Percentiles rank a stretch among this genome's conserved stretches.
Conservation (phyloP, 2,888 invertebrate species). For the Selenia dentaria region DNA sequence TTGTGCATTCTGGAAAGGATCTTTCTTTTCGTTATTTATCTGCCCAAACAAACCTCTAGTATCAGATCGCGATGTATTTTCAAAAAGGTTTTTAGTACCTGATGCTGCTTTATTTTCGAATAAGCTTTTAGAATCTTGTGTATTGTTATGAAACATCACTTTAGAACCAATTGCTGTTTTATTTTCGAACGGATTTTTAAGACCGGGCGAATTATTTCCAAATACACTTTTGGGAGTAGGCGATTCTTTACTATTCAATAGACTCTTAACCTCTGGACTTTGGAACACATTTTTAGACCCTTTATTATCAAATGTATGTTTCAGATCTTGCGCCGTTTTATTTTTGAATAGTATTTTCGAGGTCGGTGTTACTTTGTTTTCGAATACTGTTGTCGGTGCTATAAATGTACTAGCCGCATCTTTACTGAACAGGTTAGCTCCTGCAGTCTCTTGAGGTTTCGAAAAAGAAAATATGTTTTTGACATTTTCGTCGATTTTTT, state of each 20-base stretch:
- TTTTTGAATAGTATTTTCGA: constrained; percentile 5
- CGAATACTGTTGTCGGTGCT: constrained; percentile 4
- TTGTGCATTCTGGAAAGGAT: constrained; percentile 35
- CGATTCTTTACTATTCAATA: not conserved
- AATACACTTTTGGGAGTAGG: constrained; percentile 8
- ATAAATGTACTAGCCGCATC: constrained; percentile 38
- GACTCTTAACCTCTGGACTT: not conserved
- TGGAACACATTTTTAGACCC: constrained; percentile 5
- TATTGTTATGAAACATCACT: constrained; percentile 4
- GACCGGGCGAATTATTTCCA: constrained; percentile 1
- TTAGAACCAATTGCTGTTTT: not conserved
- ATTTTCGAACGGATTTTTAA: constrained; percentile 4
- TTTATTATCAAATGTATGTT: constrained; percentile 3
- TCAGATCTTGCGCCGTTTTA: not conserved
- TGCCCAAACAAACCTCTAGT: constrained; percentile 31
- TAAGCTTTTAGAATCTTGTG: constrained; percentile 1
- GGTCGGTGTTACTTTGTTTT: not conserved
- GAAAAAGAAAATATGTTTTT: constrained; percentile 70
- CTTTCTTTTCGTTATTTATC: constrained; percentile 34
- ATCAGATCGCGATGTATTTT: constrained; percentile 4
- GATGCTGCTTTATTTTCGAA: constrained; percentile 21
- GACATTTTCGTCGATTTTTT: constrained; percentile 49
- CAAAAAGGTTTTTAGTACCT: constrained; percentile 5
- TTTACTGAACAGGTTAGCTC: constrained; percentile 40
- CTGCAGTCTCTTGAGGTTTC: constrained; percentile 59